Evolutionary conservation across 2,113 vertebrate species (phyloP), one percentile per base, ranked within the genome.

Genomic region (Plecotus auritus): DNA sequence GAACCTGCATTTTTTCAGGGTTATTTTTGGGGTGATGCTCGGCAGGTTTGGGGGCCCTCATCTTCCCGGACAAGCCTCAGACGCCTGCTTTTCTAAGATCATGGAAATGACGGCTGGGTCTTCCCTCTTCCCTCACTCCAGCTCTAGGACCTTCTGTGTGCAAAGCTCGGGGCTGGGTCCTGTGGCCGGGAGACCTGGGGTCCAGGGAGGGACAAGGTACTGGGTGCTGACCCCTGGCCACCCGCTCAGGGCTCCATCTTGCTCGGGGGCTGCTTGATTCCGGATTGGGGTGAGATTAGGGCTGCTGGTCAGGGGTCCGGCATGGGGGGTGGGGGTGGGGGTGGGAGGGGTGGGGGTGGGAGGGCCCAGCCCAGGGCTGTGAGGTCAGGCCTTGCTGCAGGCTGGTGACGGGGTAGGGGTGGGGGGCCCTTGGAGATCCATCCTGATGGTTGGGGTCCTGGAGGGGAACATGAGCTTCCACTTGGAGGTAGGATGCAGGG

Each of bases 101-200:
- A 3, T 22, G 9, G 54, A 14, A 0, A 5, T 7, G 30, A 5
- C 45, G 10, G 32, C 11, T n/a, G 64, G 20, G 9, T n/a, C 14
- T 47, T 66, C 17, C 20, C 8, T 47, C 9, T 9, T 13, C 61
- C 28, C 14, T n/a, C 59, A 28, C 23, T 20, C 61, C 32, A 18
- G 9, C 20, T 59, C 61, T 2, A 17, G 49, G 4, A 35, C 61
- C 40, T 70, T 17, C 64, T 14, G 5, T 10, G 42, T 32, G 51
- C 51, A n/a, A 3, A 64, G 74, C 45, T 35, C 18, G 11, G 23
- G 47, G 23, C 28, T 18, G 9, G 8, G 32, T 17, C 9, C n/a
- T 66, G 13, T 4, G 69, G 32, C 85, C 9, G 0, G 12, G 64
- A 20, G 13, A 22, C 47, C 7, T 4, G 13, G 32, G 1, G 51